phyloP scores from a whole-genome alignment of 2,888 invertebrate species.

The Stomorhina lunata region DNA sequence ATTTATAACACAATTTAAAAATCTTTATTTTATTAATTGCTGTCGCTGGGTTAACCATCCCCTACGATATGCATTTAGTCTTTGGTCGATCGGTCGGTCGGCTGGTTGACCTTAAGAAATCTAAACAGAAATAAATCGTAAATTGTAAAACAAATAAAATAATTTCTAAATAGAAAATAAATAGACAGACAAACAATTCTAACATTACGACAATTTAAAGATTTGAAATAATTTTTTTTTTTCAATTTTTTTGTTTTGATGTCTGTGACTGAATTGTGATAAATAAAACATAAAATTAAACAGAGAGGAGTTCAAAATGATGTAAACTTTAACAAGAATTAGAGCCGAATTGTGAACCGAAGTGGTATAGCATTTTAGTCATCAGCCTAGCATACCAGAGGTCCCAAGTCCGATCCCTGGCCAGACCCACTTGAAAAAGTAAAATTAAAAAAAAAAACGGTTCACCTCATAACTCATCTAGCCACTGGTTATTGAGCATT shows the following conservation, averaged over 20 bases:
- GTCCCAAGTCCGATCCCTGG: too few species aligned
- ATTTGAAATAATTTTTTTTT: conserved; percentile 3
- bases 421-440: too few species aligned
- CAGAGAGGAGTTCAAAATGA: background rate
- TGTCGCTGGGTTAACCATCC: conserved; percentile 10
- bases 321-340: background rate
- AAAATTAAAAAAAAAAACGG: too few species aligned
- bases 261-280: conserved; percentile 20
- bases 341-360: too few species aligned
- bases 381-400: too few species aligned
- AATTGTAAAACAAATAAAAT: conserved; percentile 38
- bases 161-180: conserved; percentile 7
- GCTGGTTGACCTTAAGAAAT: conserved; percentile 47
- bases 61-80: background rate
- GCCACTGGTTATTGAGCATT: too few species aligned
- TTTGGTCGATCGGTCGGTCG: background rate
- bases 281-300: conserved; percentile 5
- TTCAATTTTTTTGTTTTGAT: conserved; percentile 1
- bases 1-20: background rate
- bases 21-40: background rate
- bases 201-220: background rate
- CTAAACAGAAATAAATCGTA: conserved; percentile 8
- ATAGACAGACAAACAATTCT: background rate
- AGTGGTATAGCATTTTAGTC: too few species aligned
- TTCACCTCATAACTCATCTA: too few species aligned